phyloP scores from a whole-genome alignment of 2,797 vertebrate species.

The Sebastiscus tertius region DNA sequence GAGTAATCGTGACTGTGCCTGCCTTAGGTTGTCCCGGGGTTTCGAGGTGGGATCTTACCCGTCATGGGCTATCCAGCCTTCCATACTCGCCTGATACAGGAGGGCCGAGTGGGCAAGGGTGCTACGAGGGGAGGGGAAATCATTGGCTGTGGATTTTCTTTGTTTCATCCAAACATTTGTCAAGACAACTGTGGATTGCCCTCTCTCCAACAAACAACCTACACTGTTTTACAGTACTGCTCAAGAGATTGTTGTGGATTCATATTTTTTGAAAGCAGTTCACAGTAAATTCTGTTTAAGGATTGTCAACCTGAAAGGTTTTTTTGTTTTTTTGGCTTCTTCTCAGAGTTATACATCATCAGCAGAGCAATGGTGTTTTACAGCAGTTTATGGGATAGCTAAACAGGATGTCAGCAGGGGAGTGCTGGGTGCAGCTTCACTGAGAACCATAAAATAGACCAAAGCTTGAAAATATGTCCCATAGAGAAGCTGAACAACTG shows the following conservation, averaged over 20 bases:
- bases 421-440: conserved; percentile 70
- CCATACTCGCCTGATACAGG: conserved; percentile 83
- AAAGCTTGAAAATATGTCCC: conserved; percentile 28
- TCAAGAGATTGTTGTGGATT: conserved; percentile 11
- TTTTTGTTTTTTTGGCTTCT: background rate
- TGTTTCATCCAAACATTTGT: conserved; percentile 64
- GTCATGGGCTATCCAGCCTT: conserved; percentile 97
- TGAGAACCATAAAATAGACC: conserved; percentile 37
- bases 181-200: conserved; percentile 36
- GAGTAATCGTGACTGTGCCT: conserved; percentile 95
- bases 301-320: background rate
- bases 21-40: conserved; percentile 95
- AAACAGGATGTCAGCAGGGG: conserved; percentile 53
- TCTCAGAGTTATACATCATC: background rate
- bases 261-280: conserved; percentile 14
- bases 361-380: conserved; percentile 22
- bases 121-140: conserved; percentile 64
- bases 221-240: conserved; percentile 41
- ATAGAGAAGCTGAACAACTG: conserved; percentile 34
- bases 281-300: background rate
- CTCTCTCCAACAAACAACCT: conserved; percentile 44
- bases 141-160: conserved; percentile 49
- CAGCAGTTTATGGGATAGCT: conserved; percentile 37
- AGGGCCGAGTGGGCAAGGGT: conserved; percentile 57
- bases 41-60: conserved; percentile 95